A percentile compares a stretch with the other conserved stretches of the same genome.
Evolutionary conservation across 1,140 invertebrate species (phyloP).

Genomic region (Atta texana): DNA sequence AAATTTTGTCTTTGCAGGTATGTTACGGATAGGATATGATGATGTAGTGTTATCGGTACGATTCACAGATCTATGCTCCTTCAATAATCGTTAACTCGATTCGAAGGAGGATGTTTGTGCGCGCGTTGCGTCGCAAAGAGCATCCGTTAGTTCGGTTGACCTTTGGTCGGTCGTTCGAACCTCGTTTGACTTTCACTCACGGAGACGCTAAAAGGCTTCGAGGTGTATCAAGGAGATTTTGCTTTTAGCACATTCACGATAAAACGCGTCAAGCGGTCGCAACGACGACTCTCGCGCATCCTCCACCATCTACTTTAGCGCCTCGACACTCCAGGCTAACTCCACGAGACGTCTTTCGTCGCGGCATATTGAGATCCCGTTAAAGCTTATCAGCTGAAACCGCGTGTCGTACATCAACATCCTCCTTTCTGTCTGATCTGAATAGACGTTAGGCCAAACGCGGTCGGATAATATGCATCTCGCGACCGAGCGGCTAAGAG

Average conservation of each 20-base stretch:
- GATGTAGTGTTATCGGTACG: background rate
- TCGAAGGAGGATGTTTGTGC: background rate
- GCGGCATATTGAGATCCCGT: conserved; percentile 45
- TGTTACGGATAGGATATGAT: background rate
- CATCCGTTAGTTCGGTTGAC: conserved; percentile 58
- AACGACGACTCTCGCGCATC: conserved; percentile 63
- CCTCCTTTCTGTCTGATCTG: conserved; percentile 7
- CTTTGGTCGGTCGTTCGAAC: conserved; percentile 69
- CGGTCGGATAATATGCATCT: conserved; percentile 27
- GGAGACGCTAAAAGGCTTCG: conserved; percentile 85
- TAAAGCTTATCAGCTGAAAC: conserved; percentile 53
- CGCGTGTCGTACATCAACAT: conserved; percentile 17
- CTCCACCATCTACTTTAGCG: conserved; percentile 52
- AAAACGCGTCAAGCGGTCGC: conserved; percentile 81
- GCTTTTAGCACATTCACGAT: conserved; percentile 86
- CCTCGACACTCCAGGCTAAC: conserved; percentile 24
- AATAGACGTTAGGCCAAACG: conserved; percentile 12
- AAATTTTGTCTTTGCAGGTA: background rate
- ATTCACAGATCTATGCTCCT: background rate
- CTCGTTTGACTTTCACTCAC: conserved; percentile 83
- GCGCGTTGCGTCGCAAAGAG: conserved; percentile 48
- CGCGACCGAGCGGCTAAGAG: conserved; percentile 27
- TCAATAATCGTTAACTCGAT: conserved; percentile 24
- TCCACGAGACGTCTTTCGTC: conserved; percentile 48
- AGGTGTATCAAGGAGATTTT: conserved; percentile 86